Evolutionary conservation across 92 coral and sea anemone genomes (phyloP), one percentile per base, ranked within the genome.

Genomic region (Epizoanthus illoricatus): DNA sequence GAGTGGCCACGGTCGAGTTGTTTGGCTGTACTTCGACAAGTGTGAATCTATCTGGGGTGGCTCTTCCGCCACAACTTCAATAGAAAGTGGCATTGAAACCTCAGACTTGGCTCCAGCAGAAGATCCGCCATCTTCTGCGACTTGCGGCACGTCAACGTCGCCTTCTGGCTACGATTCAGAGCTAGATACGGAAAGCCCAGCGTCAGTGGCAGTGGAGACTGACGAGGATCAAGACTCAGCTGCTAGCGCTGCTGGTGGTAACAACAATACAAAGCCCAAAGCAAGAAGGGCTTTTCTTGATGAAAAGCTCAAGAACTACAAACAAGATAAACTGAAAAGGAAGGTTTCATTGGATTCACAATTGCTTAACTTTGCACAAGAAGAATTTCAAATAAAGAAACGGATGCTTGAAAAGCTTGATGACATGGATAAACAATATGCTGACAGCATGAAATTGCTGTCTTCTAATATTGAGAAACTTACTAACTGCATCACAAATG

Each of bases 31-130:
- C 61, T 86, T 71, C 13, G 85, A 86, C 6, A 28, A 43, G 16
- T 86, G 89, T 12, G 81, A 80, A 52, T 55, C 79, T 17, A 86
- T 86, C 52, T 86, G 85, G 89, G 85, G 86, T 79, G 89, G 85
- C 67, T 86, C 89, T 70, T 85, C 89, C 63, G 89, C 89, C 17
- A 86, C 89, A 52, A 65, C 89, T 40, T 70, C 85, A 0, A 28
- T 84, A 0, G 71, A 69, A 60, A 73, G 81, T 73, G 89, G 86
- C 4, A 81, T 81, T 20, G 89, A 86, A 15, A 12, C 89, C 18
- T 60, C 73, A 3, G 89, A 86, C 23, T 60, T 86, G 33, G 0
- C 24, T 17, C 33, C 11, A 57, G 73, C n/a, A n/a, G n/a, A n/a
- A n/a, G n/a, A n/a, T n/a, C n/a, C n/a, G n/a, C n/a, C n/a, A 41